Base-by-base conservation (phyloP, 1,140 invertebrate species). In the Danaus plexippus region DNA sequence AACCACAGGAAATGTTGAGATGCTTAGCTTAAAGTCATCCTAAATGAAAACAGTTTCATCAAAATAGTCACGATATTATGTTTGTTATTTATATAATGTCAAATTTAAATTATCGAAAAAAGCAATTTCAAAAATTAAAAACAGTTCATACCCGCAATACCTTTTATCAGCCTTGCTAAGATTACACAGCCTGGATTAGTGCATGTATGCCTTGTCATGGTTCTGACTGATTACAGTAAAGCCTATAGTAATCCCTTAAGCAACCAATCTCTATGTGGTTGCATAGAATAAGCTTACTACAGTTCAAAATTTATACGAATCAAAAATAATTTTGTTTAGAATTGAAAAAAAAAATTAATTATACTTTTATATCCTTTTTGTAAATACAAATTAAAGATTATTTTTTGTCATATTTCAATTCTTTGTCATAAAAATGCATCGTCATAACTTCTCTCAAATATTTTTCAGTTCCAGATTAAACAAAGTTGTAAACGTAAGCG, bases 241-340 rank as follows among this genome's bases (percentile, higher is more conserved):
- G 42, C 58, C 58, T 51, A 43, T 45, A 15, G 57, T 59, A 60
- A 60, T 55, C 58, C 52, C 52, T 60, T 60, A 54, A 60, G 52
- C 52, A 12, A 41, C 41, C 47, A 51, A 54, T 54, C 58, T 54
- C 58, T 44, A 50, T 55, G 57, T 59, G 22, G 22, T 32, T 32
- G 22, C 22, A 32, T 32, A 32, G 22, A 32, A 32, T 32, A 32
- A 6, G 22, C 22, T 32, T 32, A 32, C 22, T 32, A 32, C 5
- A 32, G 22, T 32, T 32, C 22, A 32, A 32, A 32, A 32, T 32
- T 32, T 32, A 32, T 32, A 32, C 22, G 22, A 32, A 32, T 32
- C 22, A 32, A 32, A 32, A 22, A 2, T 22, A 2, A 5, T 0
- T 32, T 32, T 32, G 22, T 32, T 32, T 32, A 32, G 22, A 32